A percentile compares a stretch with the other conserved stretches of the same genome.
Conservation (phyloP, 1,140 invertebrate species). For the Drosophila rufa region DNA sequence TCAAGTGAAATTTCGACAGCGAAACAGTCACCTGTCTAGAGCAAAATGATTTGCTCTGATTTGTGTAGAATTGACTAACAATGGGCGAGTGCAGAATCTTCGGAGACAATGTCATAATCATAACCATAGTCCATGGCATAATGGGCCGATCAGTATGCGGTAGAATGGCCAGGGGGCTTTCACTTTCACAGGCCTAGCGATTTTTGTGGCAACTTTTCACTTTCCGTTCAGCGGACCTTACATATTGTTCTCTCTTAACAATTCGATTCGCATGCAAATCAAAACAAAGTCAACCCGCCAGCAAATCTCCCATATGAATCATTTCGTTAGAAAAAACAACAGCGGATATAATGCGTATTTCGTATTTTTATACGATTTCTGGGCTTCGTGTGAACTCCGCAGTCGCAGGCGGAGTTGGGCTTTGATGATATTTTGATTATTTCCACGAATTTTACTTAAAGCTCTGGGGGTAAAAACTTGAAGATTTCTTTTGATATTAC, state of each 20-base stretch:
- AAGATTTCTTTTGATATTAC: background rate
- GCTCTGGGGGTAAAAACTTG: constrained; percentile 3
- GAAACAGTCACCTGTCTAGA: constrained; percentile 22
- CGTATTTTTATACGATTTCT: constrained; percentile 37
- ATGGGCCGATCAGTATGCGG: constrained; percentile 22
- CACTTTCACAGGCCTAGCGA: constrained; percentile 59
- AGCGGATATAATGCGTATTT: constrained; percentile 49
- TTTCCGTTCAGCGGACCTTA: constrained; percentile 52
- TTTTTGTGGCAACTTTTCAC: constrained; percentile 47
- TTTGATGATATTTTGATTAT: constrained; percentile 58
- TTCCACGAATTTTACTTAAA: constrained; percentile 46
- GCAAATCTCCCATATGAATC: constrained; percentile 68
- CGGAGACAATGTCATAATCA: constrained; percentile 28
- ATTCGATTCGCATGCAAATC: constrained; percentile 71
- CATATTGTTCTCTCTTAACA: constrained; percentile 60
- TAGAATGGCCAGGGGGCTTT: constrained; percentile 53
- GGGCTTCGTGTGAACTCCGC: constrained; percentile 64
- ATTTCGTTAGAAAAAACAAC: constrained; percentile 71
- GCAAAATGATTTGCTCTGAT: constrained; percentile 43
- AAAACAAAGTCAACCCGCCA: constrained; percentile 32
- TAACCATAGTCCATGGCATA: constrained; percentile 19
- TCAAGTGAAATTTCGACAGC: constrained; percentile 37
- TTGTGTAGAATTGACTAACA: constrained; percentile 29
- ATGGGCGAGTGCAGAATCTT: constrained; percentile 28
- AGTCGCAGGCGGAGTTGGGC: constrained; percentile 13